Evolutionary conservation across 2,888 invertebrate species (phyloP), one percentile per base, ranked within the genome.

Genomic region (Meandrusa payeni): DNA sequence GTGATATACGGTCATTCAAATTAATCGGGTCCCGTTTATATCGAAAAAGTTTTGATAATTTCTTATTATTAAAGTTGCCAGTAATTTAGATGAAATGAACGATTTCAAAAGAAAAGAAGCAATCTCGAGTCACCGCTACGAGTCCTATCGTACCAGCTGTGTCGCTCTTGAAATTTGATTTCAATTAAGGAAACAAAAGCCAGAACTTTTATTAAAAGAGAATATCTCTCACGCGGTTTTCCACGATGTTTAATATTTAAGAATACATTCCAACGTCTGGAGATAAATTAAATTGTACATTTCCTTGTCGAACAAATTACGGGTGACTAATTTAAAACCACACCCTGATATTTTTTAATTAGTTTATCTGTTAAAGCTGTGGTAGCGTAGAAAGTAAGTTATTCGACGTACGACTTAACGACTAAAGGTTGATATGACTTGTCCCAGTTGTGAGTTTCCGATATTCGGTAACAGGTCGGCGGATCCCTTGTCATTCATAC

Each of bases 131-230:
- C 55, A 59, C 59, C 63, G 64, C 61, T 52, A 57, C 66, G 60
- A 26, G 39, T 39, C 44, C 32, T 38, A 31, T 33, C 61, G 76
- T 65, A 67, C 69, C 81, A 82, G 81, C 80, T 83, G 83, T 67
- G 76, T 77, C 76, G 69, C 71, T 69, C 69, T 66, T 73, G 76
- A 73, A 76, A 79, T 82, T 77, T 76, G 76, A 78, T 80, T 78
- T 72, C 72, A 79, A 82, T 82, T 80, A 77, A 61, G 78, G 76
- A 77, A 81, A 76, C 79, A 74, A 74, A 76, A 76, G 70, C 64
- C 62, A 61, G 69, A 81, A 82, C 68, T 81, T 83, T 76, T 82
- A 81, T 74, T 79, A 77, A 80, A 82, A 64, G 54, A 64, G 67
- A 73, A 74, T 66, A 71, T 69, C 60, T 61, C 55, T 66, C 58